phyloP scores from a whole-genome alignment of 2,888 invertebrate species.

The Resseliella maxima region DNA sequence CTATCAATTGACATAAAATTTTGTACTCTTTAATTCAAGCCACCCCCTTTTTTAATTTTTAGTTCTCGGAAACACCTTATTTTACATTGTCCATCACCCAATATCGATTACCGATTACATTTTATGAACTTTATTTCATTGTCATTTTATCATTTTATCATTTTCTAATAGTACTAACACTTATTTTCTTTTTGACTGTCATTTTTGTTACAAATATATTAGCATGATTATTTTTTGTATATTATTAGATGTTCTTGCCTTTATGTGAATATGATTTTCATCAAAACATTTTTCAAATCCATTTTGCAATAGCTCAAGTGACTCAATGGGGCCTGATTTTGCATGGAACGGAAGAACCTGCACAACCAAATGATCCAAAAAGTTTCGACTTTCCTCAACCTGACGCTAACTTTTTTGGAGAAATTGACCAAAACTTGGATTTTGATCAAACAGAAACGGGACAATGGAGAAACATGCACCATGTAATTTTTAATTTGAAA shows the following conservation, averaged over 20 bases:
- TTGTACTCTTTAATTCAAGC: too few relatives aligned
- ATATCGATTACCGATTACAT: neutral
- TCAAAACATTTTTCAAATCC: neutral
- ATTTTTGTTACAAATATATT: neutral
- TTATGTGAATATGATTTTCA: too few relatives aligned
- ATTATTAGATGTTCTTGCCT: too few relatives aligned
- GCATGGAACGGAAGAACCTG: slow-evolving; percentile 79
- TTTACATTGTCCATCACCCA: too few relatives aligned
- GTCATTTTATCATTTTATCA: neutral
- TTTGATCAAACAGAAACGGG: slow-evolving; percentile 70
- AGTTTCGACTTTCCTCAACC: slow-evolving; percentile 62
- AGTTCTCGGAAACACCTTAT: too few relatives aligned
- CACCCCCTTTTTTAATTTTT: too few relatives aligned
- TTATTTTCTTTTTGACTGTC: neutral
- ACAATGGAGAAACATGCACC: slow-evolving; percentile 74
- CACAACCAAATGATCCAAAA: slow-evolving; percentile 69
- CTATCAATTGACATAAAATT: too few relatives aligned
- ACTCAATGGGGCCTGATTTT: slow-evolving; percentile 85
- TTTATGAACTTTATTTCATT: neutral
- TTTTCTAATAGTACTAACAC: slow-evolving; percentile 13
- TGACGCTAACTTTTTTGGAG: slow-evolving; percentile 66
- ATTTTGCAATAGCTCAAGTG: slow-evolving; percentile 70
- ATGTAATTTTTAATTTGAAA: slow-evolving; percentile 68
- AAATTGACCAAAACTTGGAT: slow-evolving; percentile 73
- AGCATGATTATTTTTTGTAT: neutral